phyloP scores from a whole-genome alignment of 2,113 vertebrate species.

The Tauraco erythrolophus region DNA sequence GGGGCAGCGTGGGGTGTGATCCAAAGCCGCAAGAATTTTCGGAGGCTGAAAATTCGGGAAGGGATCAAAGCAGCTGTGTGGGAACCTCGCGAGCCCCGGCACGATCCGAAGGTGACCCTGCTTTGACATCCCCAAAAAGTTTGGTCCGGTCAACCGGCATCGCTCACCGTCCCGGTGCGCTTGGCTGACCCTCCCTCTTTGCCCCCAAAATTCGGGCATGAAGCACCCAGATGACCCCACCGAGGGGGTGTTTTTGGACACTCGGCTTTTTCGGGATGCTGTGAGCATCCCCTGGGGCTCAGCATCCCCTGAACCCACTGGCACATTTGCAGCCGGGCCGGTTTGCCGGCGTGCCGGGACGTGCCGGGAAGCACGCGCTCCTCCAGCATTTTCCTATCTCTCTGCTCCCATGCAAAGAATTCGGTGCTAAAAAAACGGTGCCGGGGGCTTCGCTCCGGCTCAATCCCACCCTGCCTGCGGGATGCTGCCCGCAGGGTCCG shows the following conservation, averaged over 20 bases:
- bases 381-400: constrained; percentile 26
- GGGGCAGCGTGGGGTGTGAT: background rate
- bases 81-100: background rate
- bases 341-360: background rate
- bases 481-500: background rate
- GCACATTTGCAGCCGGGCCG: fast-evolving
- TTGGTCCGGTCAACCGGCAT: fast-evolving
- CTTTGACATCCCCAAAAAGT: background rate
- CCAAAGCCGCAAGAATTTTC: background rate
- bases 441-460: background rate
- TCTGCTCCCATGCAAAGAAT: constrained; percentile 21
- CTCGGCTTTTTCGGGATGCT: background rate
- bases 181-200: too few relatives aligned
- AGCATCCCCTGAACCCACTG: background rate
- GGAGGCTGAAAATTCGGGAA: background rate
- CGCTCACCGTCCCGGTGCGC: fast-evolving
- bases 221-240: fast-evolving
- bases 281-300: background rate
- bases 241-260: fast-evolving
- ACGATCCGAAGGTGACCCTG: background rate
- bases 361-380: background rate
- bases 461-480: background rate
- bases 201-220: fast-evolving
- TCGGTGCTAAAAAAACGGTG: background rate
- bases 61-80: background rate